Evolutionary conservation across 2,797 vertebrate species (phyloP), one percentile per base, ranked within the genome.

Genomic region (Natrix natrix): DNA sequence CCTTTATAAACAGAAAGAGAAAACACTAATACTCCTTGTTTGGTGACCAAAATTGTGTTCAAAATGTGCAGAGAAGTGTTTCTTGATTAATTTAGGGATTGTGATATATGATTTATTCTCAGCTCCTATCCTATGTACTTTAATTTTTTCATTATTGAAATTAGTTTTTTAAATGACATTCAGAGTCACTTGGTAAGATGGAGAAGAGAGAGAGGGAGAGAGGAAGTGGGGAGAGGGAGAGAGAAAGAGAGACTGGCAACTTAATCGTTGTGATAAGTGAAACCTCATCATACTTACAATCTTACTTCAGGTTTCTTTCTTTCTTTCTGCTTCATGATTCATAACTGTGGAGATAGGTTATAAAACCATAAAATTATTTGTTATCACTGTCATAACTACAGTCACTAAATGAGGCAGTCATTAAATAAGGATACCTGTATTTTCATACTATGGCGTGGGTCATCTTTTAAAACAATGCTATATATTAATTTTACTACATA

Each of bases 401-500:
- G 4, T 83, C 10, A 48, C 10, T 83, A 24, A 83, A 83, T 43
- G 20, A 83, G 74, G 74, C 37, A 83, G 37, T 83, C 20, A 11
- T 48, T 83, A 83, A 83, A 48, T 20, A 48, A 24, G 17, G 74
- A 48, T 11, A 24, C 4, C 8, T 48, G 37, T 24, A 55, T 87
- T 54, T n/a, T 54, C 54, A 26, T 74, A 48, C 54, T 61, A 4
- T 37, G 59, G 20, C 17, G 55, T n/a, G 56, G 43, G n/a, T 69
- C 61, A 28, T 22, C 87, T 90, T 89, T 89, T 88, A 78, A 37
- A 86, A 90, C 43, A 89, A 55, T 86, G 59, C 17, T 28, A 66
- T 60, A 83, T 63, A 56, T 92, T 92, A 83, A 61, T 92, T 92
- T 37, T 37, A 37, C 55, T 59, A 54, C 20, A 56, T 16, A 60